Base-by-base conservation (phyloP, 2,888 invertebrate species). In the Chydorus sphaericus region DNA sequence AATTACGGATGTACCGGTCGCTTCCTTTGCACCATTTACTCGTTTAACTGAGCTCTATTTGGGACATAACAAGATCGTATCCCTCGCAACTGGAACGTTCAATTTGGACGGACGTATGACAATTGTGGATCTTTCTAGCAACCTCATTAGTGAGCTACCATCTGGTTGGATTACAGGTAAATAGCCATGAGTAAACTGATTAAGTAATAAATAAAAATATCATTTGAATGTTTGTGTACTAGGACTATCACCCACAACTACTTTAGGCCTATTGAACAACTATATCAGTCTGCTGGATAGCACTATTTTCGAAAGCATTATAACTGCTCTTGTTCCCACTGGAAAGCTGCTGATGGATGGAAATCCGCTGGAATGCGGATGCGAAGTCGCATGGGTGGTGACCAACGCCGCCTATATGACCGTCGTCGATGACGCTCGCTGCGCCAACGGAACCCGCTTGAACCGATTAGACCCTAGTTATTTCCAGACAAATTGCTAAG, bases 101-200 rank as follows among this genome's bases (percentile, higher is more conserved):
- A 49, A 57, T 48, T 49, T 57, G 10, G 57, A 48, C 16, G 51
- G 51, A 11, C 36, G 44, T 54, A 38, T 51, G n/a, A 51, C 52
- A 11, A 50, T 29, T 20, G 48, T 57, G 14, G 57, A 55, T 20
- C 49, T 55, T 18, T 38, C 48, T 31, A 33, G 55, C n/a, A 55
- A 55, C 23, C 48, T 49, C 31, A 48, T 55, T 18, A 36, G 23
- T 10, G 33, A 8, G 8, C 16, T 55, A 10, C 44, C 23, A 28
- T 7, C 44, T 16, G 18, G 18, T n/a, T 44, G 44, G 44, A 44
- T 44, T 14, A 44, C 44, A 23, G 44, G 44, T 44, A 44, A 44
- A 44, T 16, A 44, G 14, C n/a, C n/a, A n/a, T n/a, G 28, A 14
- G 2, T 14, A n/a, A n/a, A n/a, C n/a, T n/a, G n/a, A n/a, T n/a